Evolutionary conservation across 2,113 vertebrate genomes (phyloP).

Genomic region (Mormyrus lacerda): DNA sequence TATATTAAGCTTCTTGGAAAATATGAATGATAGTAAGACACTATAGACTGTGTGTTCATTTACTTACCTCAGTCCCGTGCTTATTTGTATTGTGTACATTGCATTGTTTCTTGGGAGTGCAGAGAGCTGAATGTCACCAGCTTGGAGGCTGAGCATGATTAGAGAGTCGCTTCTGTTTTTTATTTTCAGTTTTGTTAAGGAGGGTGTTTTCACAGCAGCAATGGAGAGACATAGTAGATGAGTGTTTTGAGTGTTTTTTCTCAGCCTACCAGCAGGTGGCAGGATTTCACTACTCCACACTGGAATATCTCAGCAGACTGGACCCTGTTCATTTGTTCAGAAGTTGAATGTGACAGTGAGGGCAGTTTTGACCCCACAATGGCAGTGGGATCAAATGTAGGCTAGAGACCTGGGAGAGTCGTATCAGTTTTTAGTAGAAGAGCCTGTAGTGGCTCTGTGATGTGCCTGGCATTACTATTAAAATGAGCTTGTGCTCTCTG

Average conservation of each 20-base stretch:
- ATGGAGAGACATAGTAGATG: not conserved
- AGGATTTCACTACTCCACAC: slow-evolving; percentile 65
- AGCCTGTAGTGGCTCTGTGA: not conserved
- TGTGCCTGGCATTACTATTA: not conserved
- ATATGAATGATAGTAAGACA: not conserved
- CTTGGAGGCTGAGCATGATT: not conserved
- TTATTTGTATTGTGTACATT: not conserved
- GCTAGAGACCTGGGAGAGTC: not conserved
- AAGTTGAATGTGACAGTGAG: not conserved
- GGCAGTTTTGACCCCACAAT: not conserved
- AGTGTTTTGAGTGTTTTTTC: not conserved
- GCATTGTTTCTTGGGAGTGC: not conserved
- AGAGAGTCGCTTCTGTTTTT: not conserved
- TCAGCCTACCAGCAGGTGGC: slow-evolving; percentile 77
- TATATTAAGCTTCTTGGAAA: not conserved
- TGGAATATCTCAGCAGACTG: slow-evolving; percentile 31
- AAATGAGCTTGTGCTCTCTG: not conserved
- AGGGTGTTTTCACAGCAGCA: not conserved
- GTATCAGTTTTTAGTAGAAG: not conserved
- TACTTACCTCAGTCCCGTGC: not conserved
- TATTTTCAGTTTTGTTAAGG: not conserved
- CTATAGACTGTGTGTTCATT: not conserved
- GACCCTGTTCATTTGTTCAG: not conserved
- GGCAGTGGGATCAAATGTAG: not conserved
- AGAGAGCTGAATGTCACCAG: not conserved